These are phyloP conservation scores for Muscicapa adusta DNA, from an alignment of 2,113 vertebrate species.

Conservation along the genomic window DNA sequence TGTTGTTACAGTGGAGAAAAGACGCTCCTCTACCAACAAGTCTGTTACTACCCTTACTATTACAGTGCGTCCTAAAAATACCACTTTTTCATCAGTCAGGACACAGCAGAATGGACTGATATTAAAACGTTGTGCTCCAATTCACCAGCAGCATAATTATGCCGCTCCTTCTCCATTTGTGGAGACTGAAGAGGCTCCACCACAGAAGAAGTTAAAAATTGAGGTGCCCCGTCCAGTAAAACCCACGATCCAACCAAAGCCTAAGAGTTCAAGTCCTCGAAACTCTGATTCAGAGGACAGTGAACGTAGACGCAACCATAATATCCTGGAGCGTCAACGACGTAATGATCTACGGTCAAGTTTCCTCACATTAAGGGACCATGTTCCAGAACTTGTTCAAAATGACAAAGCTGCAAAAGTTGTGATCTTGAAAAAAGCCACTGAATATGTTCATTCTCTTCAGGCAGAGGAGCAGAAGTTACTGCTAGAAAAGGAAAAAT, in stretches of 20 bases:
- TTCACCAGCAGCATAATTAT: conserved; percentile 99
- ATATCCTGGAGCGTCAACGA: conserved; percentile 95
- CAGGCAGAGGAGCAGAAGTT: conserved; percentile 87
- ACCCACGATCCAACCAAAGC: conserved; percentile 74
- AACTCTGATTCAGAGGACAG: conserved; percentile 96
- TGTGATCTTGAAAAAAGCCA: conserved; percentile 97
- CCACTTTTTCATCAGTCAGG: conserved; percentile 68
- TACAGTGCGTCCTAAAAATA: conserved; percentile 72
- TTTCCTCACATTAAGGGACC: conserved; percentile 93
- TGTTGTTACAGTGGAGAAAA: conserved; percentile 92
- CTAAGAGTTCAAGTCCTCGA: conserved; percentile 83
- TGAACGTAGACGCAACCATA: conserved; percentile 94
- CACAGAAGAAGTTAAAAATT: conserved; percentile 82
- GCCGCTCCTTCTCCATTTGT: conserved; percentile 91
- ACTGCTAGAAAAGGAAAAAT: conserved; percentile 87
- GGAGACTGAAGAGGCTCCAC: conserved; percentile 83
- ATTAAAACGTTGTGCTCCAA: conserved; percentile 89
- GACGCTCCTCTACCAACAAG: conserved; percentile 77
- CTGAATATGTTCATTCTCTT: conserved; percentile 89
- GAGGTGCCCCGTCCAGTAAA: conserved; percentile 77
- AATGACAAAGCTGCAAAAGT: conserved; percentile 99
- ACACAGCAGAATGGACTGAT: conserved; percentile 83
- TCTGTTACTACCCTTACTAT: conserved; percentile 77
- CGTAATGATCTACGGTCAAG: conserved; percentile 97
- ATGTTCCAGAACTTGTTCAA: conserved; percentile 92